Evolutionary conservation across 2,888 invertebrate genomes (phyloP), one percentile per base, ranked within the genome.

Genomic region (Homarus gammarus): DNA sequence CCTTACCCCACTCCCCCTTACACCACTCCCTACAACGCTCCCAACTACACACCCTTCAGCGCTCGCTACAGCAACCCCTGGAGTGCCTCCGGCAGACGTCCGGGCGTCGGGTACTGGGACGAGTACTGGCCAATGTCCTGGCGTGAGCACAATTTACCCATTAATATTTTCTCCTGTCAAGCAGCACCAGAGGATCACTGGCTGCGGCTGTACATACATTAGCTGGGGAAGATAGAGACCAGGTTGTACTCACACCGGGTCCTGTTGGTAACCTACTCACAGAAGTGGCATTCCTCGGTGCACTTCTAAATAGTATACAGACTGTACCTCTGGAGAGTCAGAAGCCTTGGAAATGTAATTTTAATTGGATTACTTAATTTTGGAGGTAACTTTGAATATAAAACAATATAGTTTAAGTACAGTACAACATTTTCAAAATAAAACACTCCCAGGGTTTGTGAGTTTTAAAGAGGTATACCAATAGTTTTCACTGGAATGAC

Each of bases 171-270:
- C 64, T 64, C 31, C n/a, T 8, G 12, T 6, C 31, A 64, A 27
- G 22, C n/a, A 64, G 64, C 64, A 12, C 64, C 64, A 64, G 64
- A 27, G 64, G 22, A 27, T 3, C 64, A 12, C 27, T 64, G 64
- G 27, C 64, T 64, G 31, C 27, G 22, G 64, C 64, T 64, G 64
- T 64, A 64, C 64, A 64, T 64, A 64, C 10, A n/a, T n/a, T n/a
- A 27, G 64, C 64, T n/a, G 27, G 10, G n/a, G 27, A n/a, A 27
- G 31, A 27, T 3, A 22, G 56, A 22, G 27, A 64, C 3, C 15
- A 18, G 56, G 56, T 12, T 18, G 22, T 56, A 56, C 22, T 56
- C 22, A 22, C 5, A 27, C n/a, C 22, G 27, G 5, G 64, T 56
- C 64, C 64, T 64, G 64, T 27, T 27, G 44, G 64, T 64, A 64